Percentiles rank a stretch among this genome's conserved stretches.
phyloP scores from a whole-genome alignment of 2,797 vertebrate genomes.

The Heteromormyrus szaboi region DNA sequence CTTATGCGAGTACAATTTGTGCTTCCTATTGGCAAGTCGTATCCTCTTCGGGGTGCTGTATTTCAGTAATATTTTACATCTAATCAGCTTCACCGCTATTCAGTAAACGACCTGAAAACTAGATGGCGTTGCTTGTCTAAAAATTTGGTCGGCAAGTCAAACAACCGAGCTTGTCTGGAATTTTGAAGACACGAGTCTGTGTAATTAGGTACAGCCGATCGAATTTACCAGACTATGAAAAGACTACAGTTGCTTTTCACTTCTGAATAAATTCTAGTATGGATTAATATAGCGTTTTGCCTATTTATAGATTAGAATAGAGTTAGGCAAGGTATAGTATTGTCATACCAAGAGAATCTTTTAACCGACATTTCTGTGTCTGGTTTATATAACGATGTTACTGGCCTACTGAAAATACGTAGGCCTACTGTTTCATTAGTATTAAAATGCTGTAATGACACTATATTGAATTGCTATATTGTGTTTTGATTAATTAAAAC shows the following conservation, averaged over 20 bases:
- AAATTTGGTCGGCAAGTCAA: background rate
- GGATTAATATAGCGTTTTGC: background rate
- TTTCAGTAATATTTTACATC: background rate
- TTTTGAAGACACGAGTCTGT: background rate
- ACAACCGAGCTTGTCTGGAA: background rate
- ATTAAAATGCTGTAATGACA: background rate
- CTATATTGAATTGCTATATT: background rate
- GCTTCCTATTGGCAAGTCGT: background rate
- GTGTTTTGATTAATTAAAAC: background rate
- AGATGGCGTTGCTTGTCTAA: constrained; percentile 7
- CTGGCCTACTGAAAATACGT: background rate
- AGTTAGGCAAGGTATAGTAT: background rate
- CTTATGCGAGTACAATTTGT: background rate
- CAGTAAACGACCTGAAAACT: background rate
- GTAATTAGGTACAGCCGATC: background rate
- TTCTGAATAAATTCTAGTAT: background rate
- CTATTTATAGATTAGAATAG: background rate
- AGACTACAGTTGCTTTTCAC: background rate
- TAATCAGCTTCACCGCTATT: background rate
- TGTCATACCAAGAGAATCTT: background rate
- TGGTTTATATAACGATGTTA: background rate
- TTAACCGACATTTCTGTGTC: background rate
- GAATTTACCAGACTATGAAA: background rate
- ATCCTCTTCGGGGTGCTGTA: background rate
- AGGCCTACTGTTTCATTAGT: background rate